These are phyloP conservation scores for Lophius americanus DNA, from an alignment of 2,797 vertebrate species.

Conservation along the genomic window DNA sequence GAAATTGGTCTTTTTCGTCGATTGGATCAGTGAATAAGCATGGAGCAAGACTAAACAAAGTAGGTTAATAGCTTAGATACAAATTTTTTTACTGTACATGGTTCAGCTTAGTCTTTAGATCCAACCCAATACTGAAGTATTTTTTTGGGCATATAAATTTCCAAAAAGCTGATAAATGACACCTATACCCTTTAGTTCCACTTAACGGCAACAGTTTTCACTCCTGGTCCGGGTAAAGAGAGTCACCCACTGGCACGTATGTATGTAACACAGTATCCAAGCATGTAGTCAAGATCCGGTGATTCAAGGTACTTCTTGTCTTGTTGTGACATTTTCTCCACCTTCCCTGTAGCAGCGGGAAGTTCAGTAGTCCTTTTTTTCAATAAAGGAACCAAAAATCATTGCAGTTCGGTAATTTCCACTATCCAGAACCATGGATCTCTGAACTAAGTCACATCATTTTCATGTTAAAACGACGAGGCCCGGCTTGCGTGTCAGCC, in stretches of 20 bases:
- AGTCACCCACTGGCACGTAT: conserved; percentile 45
- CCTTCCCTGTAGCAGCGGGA: conserved; percentile 34
- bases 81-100: conserved; percentile 86
- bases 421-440: conserved; percentile 53
- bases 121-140: conserved; percentile 70
- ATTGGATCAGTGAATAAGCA: conserved; percentile 80
- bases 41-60: conserved; percentile 86
- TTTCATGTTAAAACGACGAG: conserved; percentile 99
- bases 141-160: conserved; percentile 79
- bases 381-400: conserved; percentile 66
- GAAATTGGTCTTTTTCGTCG: conserved; percentile 71
- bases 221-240: conserved; percentile 41
- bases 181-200: conserved; percentile 54
- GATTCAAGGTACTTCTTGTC: conserved; percentile 45
- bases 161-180: conserved; percentile 80
- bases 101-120: conserved; percentile 78
- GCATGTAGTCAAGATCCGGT: conserved; percentile 48
- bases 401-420: conserved; percentile 68
- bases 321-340: conserved; percentile 35
- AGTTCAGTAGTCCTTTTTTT: conserved; percentile 62
- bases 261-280: conserved; percentile 50
- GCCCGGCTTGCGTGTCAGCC: conserved; percentile 88
- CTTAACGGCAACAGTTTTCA: conserved; percentile 41
- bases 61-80: conserved; percentile 86
- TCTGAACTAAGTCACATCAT: conserved; percentile 90